Evolutionary conservation across 2,113 vertebrate genomes (phyloP).

Genomic region (Gopherus evgoodei): DNA sequence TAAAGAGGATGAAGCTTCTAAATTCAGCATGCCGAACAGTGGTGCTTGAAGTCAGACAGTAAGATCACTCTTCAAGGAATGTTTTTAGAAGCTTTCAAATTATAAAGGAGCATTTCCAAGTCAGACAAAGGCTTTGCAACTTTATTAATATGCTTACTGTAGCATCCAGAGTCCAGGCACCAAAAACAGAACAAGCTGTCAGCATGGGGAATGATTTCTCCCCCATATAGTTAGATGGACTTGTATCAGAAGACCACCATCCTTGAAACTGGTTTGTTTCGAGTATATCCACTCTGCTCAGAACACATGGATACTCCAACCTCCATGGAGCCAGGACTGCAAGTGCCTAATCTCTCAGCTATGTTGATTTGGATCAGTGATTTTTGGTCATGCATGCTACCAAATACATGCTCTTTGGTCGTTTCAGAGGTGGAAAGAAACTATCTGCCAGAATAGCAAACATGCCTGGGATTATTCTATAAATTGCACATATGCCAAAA

Average conservation of each 20-base stretch:
- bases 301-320: not conserved
- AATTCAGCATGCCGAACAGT: not conserved
- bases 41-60: not conserved
- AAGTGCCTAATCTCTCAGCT: not conserved
- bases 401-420: not conserved
- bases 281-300: not conserved
- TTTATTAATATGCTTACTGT: not conserved
- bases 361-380: too few relatives aligned
- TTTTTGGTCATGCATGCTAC: too few relatives aligned
- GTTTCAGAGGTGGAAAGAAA: not conserved
- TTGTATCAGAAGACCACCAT: too few relatives aligned
- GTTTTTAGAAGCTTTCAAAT: not conserved
- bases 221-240: too few relatives aligned
- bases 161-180: not conserved
- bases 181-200: not conserved
- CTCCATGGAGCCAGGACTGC: not conserved
- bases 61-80: not conserved
- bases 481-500: not conserved
- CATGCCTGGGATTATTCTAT: not conserved
- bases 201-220: not conserved
- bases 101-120: not conserved
- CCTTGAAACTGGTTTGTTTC: too few relatives aligned
- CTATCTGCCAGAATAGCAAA: not conserved
- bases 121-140: not conserved
- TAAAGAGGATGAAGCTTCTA: not conserved